Evolutionary conservation across 2,113 vertebrate genomes (phyloP).

Genomic region (Pyxicephalus adspersus): DNA sequence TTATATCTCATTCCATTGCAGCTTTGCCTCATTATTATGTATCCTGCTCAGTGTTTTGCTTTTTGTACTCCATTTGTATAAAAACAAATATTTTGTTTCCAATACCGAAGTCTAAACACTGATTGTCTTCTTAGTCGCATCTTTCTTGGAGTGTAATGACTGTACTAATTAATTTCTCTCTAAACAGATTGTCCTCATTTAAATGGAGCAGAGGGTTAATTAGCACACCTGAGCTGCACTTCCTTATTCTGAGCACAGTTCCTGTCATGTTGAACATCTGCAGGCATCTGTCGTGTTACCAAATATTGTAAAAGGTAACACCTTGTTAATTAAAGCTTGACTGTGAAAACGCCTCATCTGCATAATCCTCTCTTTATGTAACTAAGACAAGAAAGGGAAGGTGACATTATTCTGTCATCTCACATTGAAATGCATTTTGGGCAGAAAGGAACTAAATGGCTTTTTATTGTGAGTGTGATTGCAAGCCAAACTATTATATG

Average conservation of each 20-base stretch:
- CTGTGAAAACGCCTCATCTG: slow-evolving; percentile 66
- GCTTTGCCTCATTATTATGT: slow-evolving; percentile 11
- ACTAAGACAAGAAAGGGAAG: slow-evolving; percentile 56
- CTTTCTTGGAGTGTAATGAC: slow-evolving; percentile 35
- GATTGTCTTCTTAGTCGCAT: slow-evolving; percentile 19
- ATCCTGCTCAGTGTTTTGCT: slow-evolving; percentile 36
- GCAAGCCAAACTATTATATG: slow-evolving; percentile 35
- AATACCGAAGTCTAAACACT: slow-evolving; percentile 41
- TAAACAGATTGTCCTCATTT: slow-evolving; percentile 70
- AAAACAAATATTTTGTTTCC: slow-evolving; percentile 45
- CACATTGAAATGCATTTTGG: slow-evolving; percentile 41
- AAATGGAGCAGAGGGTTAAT: slow-evolving; percentile 71
- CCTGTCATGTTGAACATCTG: slow-evolving; percentile 62
- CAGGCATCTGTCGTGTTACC: slow-evolving; percentile 70
- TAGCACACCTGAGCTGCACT: slow-evolving; percentile 75
- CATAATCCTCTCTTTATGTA: slow-evolving; percentile 64
- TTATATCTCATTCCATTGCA: background rate
- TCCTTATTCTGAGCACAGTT: slow-evolving; percentile 75
- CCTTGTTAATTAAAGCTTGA: slow-evolving; percentile 79
- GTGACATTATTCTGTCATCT: slow-evolving; percentile 38
- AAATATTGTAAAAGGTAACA: slow-evolving; percentile 80
- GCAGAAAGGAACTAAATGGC: slow-evolving; percentile 27
- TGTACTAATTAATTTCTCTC: slow-evolving; percentile 66
- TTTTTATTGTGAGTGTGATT: slow-evolving; percentile 1
- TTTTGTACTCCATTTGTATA: slow-evolving; percentile 35